Conservation (phyloP, 1,140 invertebrate genomes). For the Drosophila simulans region DNA sequence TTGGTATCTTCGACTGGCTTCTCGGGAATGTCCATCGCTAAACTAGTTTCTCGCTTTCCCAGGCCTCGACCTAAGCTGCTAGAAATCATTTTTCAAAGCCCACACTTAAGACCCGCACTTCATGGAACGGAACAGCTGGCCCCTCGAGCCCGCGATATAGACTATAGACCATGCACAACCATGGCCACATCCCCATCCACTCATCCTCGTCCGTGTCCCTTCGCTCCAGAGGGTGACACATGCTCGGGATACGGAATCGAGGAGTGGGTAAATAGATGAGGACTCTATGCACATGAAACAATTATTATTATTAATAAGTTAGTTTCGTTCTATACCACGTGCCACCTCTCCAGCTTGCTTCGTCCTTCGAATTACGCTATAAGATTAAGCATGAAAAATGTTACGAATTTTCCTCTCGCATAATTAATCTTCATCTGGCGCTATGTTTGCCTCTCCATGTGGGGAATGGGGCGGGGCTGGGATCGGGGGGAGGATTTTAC, state of each 20-base stretch:
- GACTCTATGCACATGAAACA: slow-evolving; percentile 65
- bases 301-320: slow-evolving; percentile 83
- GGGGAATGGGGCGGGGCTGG: background rate
- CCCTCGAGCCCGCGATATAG: background rate
- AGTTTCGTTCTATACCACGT: slow-evolving; percentile 62
- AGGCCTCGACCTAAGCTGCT: slow-evolving; percentile 41
- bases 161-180: background rate
- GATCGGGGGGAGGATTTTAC: background rate
- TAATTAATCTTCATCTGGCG: slow-evolving; percentile 79
- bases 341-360: slow-evolving; percentile 18
- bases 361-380: slow-evolving; percentile 48
- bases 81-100: slow-evolving; percentile 52
- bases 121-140: slow-evolving; percentile 9
- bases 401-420: slow-evolving; percentile 68
- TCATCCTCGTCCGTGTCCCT: background rate
- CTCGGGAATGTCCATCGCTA: slow-evolving; percentile 10
- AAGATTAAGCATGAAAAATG: slow-evolving; percentile 81
- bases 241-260: background rate
- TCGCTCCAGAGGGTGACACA: slow-evolving; percentile 21
- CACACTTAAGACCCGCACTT: slow-evolving; percentile 31
- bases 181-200: background rate
- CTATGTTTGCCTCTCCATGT: slow-evolving; percentile 26
- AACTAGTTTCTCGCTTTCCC: slow-evolving; percentile 50
- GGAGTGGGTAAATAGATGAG: slow-evolving; percentile 11
- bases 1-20: slow-evolving; percentile 24